Evolutionary conservation across 2,113 vertebrate genomes (phyloP).

Genomic region (Lagopus muta): DNA sequence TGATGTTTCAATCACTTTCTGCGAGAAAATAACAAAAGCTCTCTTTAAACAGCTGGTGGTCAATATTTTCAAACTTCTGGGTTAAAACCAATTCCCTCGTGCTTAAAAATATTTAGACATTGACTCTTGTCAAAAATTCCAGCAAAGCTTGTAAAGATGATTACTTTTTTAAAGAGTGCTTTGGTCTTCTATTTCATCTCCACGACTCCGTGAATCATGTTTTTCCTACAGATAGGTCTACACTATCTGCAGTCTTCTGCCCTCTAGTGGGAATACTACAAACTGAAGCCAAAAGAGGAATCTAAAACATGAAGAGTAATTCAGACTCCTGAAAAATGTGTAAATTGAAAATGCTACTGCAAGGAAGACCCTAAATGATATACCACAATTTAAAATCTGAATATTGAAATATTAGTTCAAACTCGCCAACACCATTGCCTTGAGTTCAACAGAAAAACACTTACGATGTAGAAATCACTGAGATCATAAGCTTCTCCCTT

Average conservation of each 20-base stretch:
- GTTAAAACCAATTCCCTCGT: background rate
- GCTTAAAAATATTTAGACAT: background rate
- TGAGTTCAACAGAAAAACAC: constrained; percentile 10
- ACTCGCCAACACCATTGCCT: background rate
- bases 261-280: constrained; percentile 15
- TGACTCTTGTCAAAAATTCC: background rate
- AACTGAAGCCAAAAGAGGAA: background rate
- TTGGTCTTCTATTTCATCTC: background rate
- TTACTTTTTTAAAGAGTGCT: background rate
- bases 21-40: background rate
- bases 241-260: background rate
- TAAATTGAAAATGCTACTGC: background rate
- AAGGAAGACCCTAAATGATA: background rate
- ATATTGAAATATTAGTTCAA: background rate
- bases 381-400: background rate
- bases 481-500: constrained; percentile 75
- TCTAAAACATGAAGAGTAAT: background rate
- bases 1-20: background rate
- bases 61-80: background rate
- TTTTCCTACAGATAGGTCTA: no score
- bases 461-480: constrained; percentile 78
- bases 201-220: fast-evolving
- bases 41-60: background rate
- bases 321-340: background rate
- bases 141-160: background rate